Base-by-base conservation (phyloP, 1,140 invertebrate genomes). In the Philotrypesis tridentata region DNA sequence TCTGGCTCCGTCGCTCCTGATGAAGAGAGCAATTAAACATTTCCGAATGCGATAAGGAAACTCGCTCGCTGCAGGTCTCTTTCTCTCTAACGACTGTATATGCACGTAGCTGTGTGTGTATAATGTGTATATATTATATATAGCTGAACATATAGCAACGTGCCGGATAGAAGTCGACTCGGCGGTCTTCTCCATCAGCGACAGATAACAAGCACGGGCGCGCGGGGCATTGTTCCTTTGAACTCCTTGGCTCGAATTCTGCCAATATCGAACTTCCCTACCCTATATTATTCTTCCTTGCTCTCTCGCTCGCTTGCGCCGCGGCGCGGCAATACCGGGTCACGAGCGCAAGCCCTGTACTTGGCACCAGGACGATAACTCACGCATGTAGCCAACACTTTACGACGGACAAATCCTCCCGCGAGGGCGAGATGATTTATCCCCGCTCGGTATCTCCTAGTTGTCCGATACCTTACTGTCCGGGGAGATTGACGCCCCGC, bases 321-420 rank as follows among this genome's bases (percentile, higher is more conserved):
- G 33, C 9, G 61, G 61, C 61, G 61, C 25, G 79, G n/a, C 83
- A 68, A 89, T 87, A 88, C 84, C 86, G 85, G 88, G 86, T 88
- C 87, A 87, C 85, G 80, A 85, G 85, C 71, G 71, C 80, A 79
- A 55, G 48, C 74, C 60, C 85, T 87, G 87, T 84, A 80, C 67
- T 85, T 84, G 88, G 84, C 88, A 88, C 83, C 31, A 83, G 21
- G 77, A 83, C 85, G 86, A 90, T 90, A 90, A 89, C 86, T 90
- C 87, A 87, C 81, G 85, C 84, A 85, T 85, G 85, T 86, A 83
- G 48, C 82, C 80, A 83, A 86, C 84, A 71, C 74, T 79, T 84
- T 85, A 86, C 76, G 37, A 37, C 6, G 27, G 29, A 63, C 67
- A 21, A 71, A 79, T 79, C 48, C 25, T 55, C 73, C n/a, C 40